Base-by-base conservation (phyloP, 2,113 vertebrate genomes). In the Mesembrinibis cayennensis region DNA sequence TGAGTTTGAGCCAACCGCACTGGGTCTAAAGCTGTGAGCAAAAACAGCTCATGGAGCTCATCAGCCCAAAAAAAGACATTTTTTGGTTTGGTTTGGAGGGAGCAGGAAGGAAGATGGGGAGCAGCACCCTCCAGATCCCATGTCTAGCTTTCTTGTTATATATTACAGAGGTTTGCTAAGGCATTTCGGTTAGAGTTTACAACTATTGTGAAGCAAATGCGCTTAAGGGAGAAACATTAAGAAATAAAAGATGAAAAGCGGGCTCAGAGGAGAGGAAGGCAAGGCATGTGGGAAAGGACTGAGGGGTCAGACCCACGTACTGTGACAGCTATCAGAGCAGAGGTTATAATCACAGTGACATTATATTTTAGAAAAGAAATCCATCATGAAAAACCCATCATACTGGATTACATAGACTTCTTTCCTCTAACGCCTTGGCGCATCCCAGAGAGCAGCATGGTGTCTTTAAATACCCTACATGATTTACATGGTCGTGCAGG, bases 171-270 rank as follows among this genome's bases (percentile, higher is more conserved):
- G 13, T 69, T 79, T 59, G 6, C 26, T 62, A 47, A 40, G 13
- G n/a, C n/a, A 12, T 70, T 94, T 71, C 5, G 22, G 12, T 58
- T 50, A 36, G 70, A 44, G 40, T 82, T 66, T 88, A 56, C 7
- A 79, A 49, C 15, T 73, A 17, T 44, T 74, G 44, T 4, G 36
- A 14, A 88, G 67, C n/a, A 71, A 52, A 66, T 42, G 17, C 1
- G 4, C 59, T 73, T 80, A 11, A 53, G 38, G 55, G 26, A 71
- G 63, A 87, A 92, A 73, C 2, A 9, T 34, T 29, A 67, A 78
- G 82, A 94, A 92, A 73, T 52, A 77, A 59, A 78, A 86, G 19
- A 50, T 83, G 63, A 83, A 89, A 84, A 18, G 38, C 12, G 59
- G 53, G 47, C 79, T 80, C 49, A 66, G 67, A 90, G n/a, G 47